Percentiles rank a stretch among this genome's conserved stretches.
These are phyloP conservation scores for Toxotes lorentzi DNA, from an alignment of 2,797 vertebrate genomes.

Conservation along the genomic window DNA sequence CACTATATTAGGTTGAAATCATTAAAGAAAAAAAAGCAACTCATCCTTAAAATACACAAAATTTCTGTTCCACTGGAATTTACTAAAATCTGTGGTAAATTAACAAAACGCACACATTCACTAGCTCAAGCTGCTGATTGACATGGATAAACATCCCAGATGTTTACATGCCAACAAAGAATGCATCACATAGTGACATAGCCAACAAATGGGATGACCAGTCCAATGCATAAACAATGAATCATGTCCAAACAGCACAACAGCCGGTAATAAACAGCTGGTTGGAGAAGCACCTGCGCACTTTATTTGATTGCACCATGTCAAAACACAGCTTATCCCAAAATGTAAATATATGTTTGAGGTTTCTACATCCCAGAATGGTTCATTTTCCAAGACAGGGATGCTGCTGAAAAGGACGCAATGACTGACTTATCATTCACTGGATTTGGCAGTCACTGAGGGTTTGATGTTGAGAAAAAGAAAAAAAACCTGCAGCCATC, in stretches of 20 bases:
- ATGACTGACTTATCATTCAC: conserved; percentile 31
- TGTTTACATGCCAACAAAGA: conserved; percentile 54
- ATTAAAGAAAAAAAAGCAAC: not conserved
- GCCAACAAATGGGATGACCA: conserved; percentile 57
- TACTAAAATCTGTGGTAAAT: conserved; percentile 6
- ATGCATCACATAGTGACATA: conserved; percentile 39
- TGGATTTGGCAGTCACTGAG: conserved; percentile 39
- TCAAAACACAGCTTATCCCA: conserved; percentile 28
- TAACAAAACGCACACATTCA: conserved; percentile 24
- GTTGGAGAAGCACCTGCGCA: conserved; percentile 43
- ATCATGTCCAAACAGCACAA: conserved; percentile 40
- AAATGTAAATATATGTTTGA: conserved; percentile 27
- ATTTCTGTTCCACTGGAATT: not conserved
- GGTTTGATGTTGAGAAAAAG: conserved; percentile 24
- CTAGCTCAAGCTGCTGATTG: conserved; percentile 28
- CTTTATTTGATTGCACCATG: conserved; percentile 32
- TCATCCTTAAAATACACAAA: not conserved
- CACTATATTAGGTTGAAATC: not conserved
- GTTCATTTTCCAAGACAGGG: conserved; percentile 12
- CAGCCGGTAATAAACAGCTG: conserved; percentile 54
- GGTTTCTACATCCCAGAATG: not conserved
- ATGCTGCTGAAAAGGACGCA: conserved; percentile 20
- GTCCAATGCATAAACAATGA: conserved; percentile 56
- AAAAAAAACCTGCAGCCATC: conserved; percentile 18
- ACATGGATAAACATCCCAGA: conserved; percentile 54